Evolutionary conservation across 2,113 vertebrate species (phyloP), one percentile per base, ranked within the genome.

Genomic region (Pipra filicauda): DNA sequence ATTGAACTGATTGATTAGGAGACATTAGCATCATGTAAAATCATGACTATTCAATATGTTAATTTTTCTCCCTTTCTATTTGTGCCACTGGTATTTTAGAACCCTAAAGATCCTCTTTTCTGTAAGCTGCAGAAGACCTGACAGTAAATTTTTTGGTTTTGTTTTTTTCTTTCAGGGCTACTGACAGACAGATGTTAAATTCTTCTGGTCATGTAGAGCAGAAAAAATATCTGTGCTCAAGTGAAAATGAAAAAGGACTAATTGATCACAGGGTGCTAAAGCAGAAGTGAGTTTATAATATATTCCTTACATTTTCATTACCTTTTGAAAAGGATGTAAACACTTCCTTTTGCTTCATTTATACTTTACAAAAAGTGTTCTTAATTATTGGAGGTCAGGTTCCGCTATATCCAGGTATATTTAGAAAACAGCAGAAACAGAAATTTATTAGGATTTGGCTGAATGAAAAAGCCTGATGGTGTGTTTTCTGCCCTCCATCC

Each of bases 191-290:
- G 31, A 58, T 51, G 5, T 44, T 66, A 39, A 46, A 59, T 85
- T 73, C 86, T 72, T 46, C 65, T 58, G 46, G 11, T 75, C 10
- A 5, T 11, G 13, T 39, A 44, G 83, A 94, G 23, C 85, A 89
- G 64, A 88, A 15, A 7, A 57, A 74, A 28, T 79, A 66, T 39
- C 62, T 83, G 15, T 70, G 24, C 83, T 64, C 70, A 51, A 31
- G 44, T 35, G 72, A 89, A 91, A 93, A 78, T 9, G 88, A 87
- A n/a, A 84, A 83, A 58, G 92, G 82, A 89, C 46, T 77, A 58
- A 89, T 97, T 87, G 97, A 98, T 83, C 97, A 81, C 46, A 97
- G 96, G 95, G 97, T 97, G 5, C 75, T 97, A 72, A 98, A 98
- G 55, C 97, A 97, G 83, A 98, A 98, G 97, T 98, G 48, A 91